Evolutionary conservation across 2,888 invertebrate species (phyloP).

Genomic region (Polydrusus tereticollis): DNA sequence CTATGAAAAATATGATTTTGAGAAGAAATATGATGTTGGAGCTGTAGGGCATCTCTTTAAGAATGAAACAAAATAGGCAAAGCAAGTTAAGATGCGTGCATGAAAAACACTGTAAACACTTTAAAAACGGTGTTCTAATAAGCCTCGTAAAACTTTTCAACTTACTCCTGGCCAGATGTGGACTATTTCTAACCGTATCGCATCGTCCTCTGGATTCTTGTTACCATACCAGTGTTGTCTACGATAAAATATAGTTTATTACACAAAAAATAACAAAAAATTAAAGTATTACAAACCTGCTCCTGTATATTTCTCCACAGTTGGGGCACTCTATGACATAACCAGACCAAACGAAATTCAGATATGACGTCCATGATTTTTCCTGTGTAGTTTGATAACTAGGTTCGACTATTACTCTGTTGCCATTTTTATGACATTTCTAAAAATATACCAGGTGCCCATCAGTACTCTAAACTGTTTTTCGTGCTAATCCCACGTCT

Average conservation of each 20-base stretch:
- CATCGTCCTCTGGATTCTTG: constrained; percentile 77
- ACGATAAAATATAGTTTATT: neutral
- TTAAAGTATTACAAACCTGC: constrained; percentile 64
- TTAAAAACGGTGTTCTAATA: constrained; percentile 52
- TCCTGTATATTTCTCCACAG: constrained; percentile 80
- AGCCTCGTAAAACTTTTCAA: constrained; percentile 49
- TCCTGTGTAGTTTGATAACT: constrained; percentile 66
- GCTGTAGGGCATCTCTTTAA: too few species aligned
- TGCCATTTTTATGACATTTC: constrained; percentile 65
- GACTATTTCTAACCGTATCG: constrained; percentile 75
- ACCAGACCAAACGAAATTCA: constrained; percentile 84
- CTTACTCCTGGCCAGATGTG: constrained; percentile 79
- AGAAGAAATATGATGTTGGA: too few species aligned
- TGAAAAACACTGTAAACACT: constrained; percentile 20
- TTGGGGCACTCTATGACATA: constrained; percentile 82
- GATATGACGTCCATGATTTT: constrained; percentile 76
- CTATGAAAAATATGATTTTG: too few species aligned
- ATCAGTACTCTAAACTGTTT: too few species aligned
- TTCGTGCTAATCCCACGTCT: too few species aligned
- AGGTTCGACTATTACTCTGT: constrained; percentile 73
- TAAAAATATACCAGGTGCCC: constrained; percentile 48
- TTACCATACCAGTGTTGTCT: constrained; percentile 85
- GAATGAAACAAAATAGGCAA: neutral
- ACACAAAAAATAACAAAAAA: neutral
- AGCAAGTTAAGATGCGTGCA: neutral